phyloP scores from a whole-genome alignment of 2,113 vertebrate species.

The Bambusicola thoracicus region DNA sequence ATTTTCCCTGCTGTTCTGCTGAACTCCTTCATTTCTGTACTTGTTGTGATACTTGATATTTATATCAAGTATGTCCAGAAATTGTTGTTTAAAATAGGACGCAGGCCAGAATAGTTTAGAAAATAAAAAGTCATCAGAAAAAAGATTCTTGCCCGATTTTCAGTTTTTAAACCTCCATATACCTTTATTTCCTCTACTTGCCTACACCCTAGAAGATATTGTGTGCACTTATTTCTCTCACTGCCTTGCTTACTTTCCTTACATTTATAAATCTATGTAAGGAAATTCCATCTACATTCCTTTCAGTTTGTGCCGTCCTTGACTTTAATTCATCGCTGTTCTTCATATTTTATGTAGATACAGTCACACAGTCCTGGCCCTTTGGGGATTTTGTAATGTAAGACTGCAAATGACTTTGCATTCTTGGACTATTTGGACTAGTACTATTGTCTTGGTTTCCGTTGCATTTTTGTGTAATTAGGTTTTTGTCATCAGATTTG shows the following conservation, averaged over 20 bases:
- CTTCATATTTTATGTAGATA: not conserved
- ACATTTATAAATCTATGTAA: not conserved
- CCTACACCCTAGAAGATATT: not conserved
- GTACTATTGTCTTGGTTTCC: constrained; percentile 32
- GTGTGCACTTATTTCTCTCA: not conserved
- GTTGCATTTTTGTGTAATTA: not conserved
- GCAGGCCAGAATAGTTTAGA: not conserved
- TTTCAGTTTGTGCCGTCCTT: constrained; percentile 2
- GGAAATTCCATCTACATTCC: not conserved
- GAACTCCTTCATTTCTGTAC: not conserved
- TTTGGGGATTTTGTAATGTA: not conserved
- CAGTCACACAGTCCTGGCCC: not conserved
- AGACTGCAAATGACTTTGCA: not conserved
- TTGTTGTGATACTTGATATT: constrained; percentile 19
- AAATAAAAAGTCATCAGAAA: not conserved
- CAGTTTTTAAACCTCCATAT: not conserved
- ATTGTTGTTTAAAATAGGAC: not conserved
- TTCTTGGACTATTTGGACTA: not conserved
- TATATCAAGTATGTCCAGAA: not conserved
- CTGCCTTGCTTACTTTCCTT: not conserved
- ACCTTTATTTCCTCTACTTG: not conserved
- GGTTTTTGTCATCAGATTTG: not conserved
- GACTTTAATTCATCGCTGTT: constrained; percentile 6
- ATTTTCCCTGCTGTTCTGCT: not conserved
- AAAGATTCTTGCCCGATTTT: not conserved